Conservation (phyloP, 2,113 vertebrate species). For the Percopsis transmontana region DNA sequence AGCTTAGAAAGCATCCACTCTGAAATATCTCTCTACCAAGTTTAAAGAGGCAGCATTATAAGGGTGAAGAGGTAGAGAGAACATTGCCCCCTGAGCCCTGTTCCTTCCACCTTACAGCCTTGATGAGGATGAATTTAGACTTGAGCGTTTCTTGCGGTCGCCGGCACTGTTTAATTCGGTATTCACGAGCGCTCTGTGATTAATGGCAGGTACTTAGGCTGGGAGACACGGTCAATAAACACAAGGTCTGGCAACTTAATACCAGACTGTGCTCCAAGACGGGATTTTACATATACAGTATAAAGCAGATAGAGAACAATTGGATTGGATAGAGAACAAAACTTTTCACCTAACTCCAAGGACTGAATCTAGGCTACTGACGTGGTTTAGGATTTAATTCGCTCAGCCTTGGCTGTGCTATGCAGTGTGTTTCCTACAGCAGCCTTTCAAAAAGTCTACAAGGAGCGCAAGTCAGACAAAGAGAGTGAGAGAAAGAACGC, state of each 20-base stretch:
- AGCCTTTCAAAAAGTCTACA: too few relatives aligned
- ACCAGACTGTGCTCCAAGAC: constrained; percentile 28
- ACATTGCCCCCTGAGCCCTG: constrained; percentile 3
- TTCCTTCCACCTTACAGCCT: constrained; percentile 28
- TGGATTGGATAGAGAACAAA: constrained; percentile 6
- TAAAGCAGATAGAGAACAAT: not conserved
- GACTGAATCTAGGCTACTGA: too few relatives aligned
- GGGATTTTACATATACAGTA: constrained; percentile 7
- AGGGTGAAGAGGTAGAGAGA: not conserved
- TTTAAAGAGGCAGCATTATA: constrained; percentile 38
- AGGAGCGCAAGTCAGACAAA: too few relatives aligned
- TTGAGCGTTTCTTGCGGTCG: constrained; percentile 41
- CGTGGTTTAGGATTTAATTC: too few relatives aligned
- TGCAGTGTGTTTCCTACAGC: too few relatives aligned
- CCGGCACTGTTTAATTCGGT: constrained; percentile 61
- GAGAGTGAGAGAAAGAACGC: too few relatives aligned
- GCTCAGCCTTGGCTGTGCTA: too few relatives aligned
- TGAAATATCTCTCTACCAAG: constrained; percentile 43
- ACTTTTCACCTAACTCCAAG: not conserved
- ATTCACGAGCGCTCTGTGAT: constrained; percentile 56
- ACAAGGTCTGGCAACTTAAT: constrained; percentile 54
- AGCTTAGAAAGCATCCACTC: constrained; percentile 56
- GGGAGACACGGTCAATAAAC: constrained; percentile 65
- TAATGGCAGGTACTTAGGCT: constrained; percentile 64
- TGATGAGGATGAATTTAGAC: constrained; percentile 54